phyloP scores from a whole-genome alignment of 2,797 vertebrate species.

The Poeciliopsis presidionis region DNA sequence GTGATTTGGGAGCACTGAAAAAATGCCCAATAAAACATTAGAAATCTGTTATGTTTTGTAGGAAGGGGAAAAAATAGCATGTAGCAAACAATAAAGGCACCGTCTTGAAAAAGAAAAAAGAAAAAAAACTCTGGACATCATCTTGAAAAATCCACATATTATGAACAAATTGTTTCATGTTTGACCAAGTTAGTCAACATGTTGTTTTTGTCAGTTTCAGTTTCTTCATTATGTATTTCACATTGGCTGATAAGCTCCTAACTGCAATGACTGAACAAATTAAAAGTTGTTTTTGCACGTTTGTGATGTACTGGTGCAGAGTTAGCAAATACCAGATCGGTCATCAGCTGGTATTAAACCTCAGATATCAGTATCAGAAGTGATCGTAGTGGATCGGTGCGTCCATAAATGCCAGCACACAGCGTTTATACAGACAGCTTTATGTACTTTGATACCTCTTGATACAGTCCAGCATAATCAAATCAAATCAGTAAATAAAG shows the following conservation, averaged over 20 bases:
- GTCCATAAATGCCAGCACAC: neutral
- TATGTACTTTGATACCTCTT: neutral
- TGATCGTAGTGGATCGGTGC: too few relatives aligned
- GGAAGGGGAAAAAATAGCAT: neutral
- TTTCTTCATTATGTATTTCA: neutral
- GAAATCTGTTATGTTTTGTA: neutral
- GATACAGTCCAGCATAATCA: neutral
- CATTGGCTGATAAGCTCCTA: too few relatives aligned
- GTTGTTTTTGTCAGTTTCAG: neutral
- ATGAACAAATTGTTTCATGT: too few relatives aligned
- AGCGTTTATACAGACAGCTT: neutral
- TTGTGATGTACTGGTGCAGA: too few relatives aligned
- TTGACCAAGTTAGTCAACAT: too few relatives aligned
- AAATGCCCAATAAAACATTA: neutral
- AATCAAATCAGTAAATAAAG: neutral
- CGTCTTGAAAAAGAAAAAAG: neutral
- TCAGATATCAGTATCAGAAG: too few relatives aligned
- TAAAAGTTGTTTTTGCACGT: too few relatives aligned
- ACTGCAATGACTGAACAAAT: too few relatives aligned
- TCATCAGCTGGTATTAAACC: too few relatives aligned
- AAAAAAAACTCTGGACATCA: neutral
- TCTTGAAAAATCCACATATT: neutral
- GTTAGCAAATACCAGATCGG: too few relatives aligned
- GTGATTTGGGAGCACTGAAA: conserved; percentile 2
- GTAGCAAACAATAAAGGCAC: neutral